These are phyloP conservation scores for Todus mexicanus DNA, from an alignment of 2,797 vertebrate species.

Conservation along the genomic window DNA sequence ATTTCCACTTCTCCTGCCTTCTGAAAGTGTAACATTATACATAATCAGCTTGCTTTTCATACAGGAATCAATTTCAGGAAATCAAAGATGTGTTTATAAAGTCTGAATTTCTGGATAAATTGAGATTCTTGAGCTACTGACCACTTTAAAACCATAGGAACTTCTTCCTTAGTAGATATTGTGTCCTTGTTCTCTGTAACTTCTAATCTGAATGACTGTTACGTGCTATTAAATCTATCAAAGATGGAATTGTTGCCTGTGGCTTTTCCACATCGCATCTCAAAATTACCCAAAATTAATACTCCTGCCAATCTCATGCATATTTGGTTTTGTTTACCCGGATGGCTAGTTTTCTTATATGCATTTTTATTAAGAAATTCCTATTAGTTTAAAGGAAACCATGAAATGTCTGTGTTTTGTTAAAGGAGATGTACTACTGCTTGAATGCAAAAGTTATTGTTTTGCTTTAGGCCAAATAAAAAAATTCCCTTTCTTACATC, in stretches of 20 bases:
- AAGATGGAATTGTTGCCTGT: not conserved
- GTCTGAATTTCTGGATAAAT: slow-evolving; percentile 15
- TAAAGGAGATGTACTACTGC: not conserved
- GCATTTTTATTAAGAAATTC: slow-evolving; percentile 25
- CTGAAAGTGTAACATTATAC: not conserved
- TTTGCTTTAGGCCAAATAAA: not conserved
- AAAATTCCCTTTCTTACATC: not conserved
- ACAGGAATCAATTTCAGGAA: slow-evolving; percentile 5
- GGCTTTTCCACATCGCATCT: not conserved
- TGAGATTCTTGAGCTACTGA: not conserved
- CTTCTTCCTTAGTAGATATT: slow-evolving; percentile 29
- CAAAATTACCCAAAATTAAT: not conserved
- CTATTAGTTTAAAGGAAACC: not conserved
- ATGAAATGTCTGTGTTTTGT: not conserved
- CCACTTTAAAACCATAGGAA: slow-evolving; percentile 15
- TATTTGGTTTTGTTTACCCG: not conserved
- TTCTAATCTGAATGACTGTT: slow-evolving; percentile 31
- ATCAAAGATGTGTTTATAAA: not conserved
- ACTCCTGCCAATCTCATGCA: not conserved
- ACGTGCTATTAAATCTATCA: not conserved
- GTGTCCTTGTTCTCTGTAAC: not conserved
- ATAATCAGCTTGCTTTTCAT: not conserved
- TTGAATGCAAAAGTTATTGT: not conserved
- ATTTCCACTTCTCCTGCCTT: not conserved
- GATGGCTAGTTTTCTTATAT: not conserved